Conservation (phyloP, 2,797 vertebrate genomes). For the Pelodytes ibericus region DNA sequence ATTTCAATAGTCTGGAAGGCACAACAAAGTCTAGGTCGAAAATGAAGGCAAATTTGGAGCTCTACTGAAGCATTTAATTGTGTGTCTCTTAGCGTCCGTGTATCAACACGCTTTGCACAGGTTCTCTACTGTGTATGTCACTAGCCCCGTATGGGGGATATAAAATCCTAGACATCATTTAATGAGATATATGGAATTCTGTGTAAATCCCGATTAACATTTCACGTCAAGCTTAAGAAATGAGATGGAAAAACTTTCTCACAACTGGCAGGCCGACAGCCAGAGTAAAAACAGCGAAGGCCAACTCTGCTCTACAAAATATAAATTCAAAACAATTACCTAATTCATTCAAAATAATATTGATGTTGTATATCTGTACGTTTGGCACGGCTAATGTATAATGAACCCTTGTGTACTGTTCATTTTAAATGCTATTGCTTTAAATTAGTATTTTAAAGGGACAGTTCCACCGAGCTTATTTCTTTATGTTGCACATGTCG, state of each 20-base stretch:
- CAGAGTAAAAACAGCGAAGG: background rate
- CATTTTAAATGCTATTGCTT: too few relatives aligned
- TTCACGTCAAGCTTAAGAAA: constrained; percentile 13
- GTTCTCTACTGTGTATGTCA: constrained; percentile 16
- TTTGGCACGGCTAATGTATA: too few relatives aligned
- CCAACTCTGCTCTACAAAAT: background rate
- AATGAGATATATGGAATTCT: constrained; percentile 48
- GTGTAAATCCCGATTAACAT: constrained; percentile 24
- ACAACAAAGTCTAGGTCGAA: constrained; percentile 45
- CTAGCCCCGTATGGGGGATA: constrained; percentile 14
- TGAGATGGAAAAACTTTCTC: constrained; percentile 2
- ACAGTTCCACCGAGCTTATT: too few relatives aligned
- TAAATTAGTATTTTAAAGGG: too few relatives aligned
- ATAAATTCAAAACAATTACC: background rate
- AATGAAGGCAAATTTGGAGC: constrained; percentile 48
- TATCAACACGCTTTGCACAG: constrained; percentile 13
- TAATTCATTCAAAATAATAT: background rate
- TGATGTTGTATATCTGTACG: too few relatives aligned
- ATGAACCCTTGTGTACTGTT: too few relatives aligned
- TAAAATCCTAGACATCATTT: constrained; percentile 20
- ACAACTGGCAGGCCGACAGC: background rate
- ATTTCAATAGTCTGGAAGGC: background rate
- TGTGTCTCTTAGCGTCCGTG: constrained; percentile 14
- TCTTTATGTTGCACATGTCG: too few relatives aligned
- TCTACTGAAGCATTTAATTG: constrained; percentile 48